These are phyloP conservation scores for Hydrolagus colliei DNA, from an alignment of 2,797 vertebrate species.

Conservation along the genomic window DNA sequence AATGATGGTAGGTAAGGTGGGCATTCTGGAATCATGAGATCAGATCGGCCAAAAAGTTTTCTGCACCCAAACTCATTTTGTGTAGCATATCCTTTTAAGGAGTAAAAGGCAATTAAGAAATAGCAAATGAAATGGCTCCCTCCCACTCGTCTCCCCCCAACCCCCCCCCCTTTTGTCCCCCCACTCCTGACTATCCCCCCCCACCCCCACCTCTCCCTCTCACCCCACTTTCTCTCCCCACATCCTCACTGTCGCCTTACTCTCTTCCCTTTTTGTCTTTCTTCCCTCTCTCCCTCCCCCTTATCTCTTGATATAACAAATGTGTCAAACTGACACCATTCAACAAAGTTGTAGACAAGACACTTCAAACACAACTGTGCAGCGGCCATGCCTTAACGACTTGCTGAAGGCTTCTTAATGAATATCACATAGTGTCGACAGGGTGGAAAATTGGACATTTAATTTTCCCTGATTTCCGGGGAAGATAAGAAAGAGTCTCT, in stretches of 20 bases:
- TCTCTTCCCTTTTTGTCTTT: no score
- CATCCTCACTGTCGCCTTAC: neutral
- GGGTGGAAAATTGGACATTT: neutral
- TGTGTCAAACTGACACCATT: neutral
- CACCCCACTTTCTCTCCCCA: neutral
- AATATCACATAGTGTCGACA: neutral
- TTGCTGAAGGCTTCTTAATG: slow-evolving; percentile 11
- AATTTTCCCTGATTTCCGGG: neutral
- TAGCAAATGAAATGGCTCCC: no score
- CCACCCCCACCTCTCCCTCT: neutral
- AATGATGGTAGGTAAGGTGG: no score
- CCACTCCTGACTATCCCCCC: neutral
- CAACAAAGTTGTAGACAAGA: neutral
- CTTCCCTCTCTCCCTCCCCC: neutral
- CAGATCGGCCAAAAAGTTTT: no score
- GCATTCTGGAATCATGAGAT: no score
- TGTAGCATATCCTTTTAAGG: no score
- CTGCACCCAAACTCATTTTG: no score
- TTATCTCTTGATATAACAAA: neutral
- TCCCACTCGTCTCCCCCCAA: no score
- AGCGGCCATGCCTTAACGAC: slow-evolving; percentile 12
- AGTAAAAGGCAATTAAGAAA: no score
- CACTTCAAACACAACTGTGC: neutral
- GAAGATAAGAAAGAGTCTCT: neutral
- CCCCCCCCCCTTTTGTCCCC: neutral